Base-by-base conservation (phyloP, 1,140 invertebrate species). In the Euwallacea fornicatus region DNA sequence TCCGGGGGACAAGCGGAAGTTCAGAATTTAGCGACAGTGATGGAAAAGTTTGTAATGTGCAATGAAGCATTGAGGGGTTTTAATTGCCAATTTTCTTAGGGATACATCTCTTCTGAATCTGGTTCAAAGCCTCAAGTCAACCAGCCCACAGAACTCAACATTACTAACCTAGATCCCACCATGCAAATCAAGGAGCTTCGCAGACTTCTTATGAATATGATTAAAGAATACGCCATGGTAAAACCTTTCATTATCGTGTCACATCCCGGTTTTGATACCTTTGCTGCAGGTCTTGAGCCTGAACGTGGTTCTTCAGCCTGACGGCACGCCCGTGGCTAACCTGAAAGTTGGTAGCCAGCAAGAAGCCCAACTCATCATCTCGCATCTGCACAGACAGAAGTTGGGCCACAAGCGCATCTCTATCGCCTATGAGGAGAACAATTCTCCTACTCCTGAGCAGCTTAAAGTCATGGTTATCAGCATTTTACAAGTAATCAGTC, bases 311-410 rank as follows among this genome's bases (percentile, higher is more conserved):
- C 81, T 86, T 16, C 90, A 91, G 78, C 84, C 87, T 6, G 91
- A 93, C 79, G 89, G 89, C 15, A 89, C 86, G 60, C 85, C 87
- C 58, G 84, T 88, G 10, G 91, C 89, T 7, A 84, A 84, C 59
- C 84, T 93, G 0, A 88, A 87, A 81, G 88, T 93, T 6, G 84
- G 86, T 7, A 85, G 82, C 65, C 78, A 80, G 59, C 76, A 79
- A 21, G 91, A 93, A 74, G 93, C 93, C 10, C 90, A 94, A 75
- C 91, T 89, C 78, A 90, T 91, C 8, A 94, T 95, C 65, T 93
- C 92, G 4, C 90, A 92, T 77, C 84, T 95, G 43, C 93, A 95
- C 77, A 85, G 91, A 33, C 88, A 89, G 69, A 93, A 93, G 83
- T 86, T 95, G 75, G 93, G 93, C 8, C 90, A 89, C 74, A 94